Conservation (phyloP, 2,888 invertebrate genomes). For the Halictus ligatus region DNA sequence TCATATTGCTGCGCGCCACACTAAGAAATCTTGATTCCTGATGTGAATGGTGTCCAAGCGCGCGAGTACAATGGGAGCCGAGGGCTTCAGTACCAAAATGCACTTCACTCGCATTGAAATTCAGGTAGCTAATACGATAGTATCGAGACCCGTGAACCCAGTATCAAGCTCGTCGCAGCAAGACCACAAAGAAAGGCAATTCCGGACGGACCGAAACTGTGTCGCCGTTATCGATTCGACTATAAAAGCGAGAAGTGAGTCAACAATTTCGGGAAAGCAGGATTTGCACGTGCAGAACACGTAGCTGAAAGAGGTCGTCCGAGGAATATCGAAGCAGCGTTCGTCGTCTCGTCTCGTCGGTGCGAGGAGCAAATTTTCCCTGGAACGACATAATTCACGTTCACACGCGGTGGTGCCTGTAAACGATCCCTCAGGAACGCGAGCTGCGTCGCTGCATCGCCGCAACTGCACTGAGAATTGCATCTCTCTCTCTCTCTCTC, state of each 20-base stretch:
- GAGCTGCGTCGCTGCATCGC: neutral
- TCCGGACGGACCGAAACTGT: neutral
- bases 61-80: neutral
- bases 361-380: neutral
- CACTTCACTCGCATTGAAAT: neutral
- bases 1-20: neutral
- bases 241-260: neutral
- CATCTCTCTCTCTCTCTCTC: neutral
- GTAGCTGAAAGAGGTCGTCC: neutral
- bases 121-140: neutral
- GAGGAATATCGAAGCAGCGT: constrained; percentile 13
- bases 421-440: constrained; percentile 28
- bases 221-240: constrained; percentile 1
- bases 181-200: neutral
- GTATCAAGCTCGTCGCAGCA: neutral
- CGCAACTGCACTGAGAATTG: neutral
- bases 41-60: neutral
- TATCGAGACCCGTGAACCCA: neutral
- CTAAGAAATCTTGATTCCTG: neutral
- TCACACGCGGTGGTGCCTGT: constrained; percentile 17
- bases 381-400: constrained; percentile 25
- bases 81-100: neutral
- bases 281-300: constrained; percentile 1
- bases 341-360: neutral
- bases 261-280: neutral